Evolutionary conservation across 1,140 invertebrate species (phyloP).

Genomic region (Campoletis sonorensis): DNA sequence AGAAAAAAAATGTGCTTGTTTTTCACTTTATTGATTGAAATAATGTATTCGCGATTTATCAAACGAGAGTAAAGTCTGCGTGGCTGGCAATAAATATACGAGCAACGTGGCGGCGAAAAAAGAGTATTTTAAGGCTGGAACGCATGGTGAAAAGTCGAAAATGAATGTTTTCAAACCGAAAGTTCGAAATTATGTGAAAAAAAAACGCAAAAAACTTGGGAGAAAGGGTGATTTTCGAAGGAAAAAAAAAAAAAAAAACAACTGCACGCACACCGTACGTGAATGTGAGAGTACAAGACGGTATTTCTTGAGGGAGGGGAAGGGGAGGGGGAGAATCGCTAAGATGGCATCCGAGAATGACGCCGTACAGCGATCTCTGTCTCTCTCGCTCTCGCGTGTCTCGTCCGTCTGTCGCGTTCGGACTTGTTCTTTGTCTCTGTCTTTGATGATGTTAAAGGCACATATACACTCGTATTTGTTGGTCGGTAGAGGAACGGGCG

Average conservation of each 20-base stretch:
- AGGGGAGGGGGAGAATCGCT: conserved; percentile 53
- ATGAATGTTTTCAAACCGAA: no score
- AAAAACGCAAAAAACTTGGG: no score
- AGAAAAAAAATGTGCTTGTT: not conserved
- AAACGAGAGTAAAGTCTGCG: not conserved
- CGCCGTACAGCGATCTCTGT: conserved; percentile 66
- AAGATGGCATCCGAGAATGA: conserved; percentile 74
- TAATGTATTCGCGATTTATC: no score
- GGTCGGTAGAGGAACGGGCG: not conserved
- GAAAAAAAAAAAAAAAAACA: conserved; percentile 24
- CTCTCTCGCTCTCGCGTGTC: conserved; percentile 19
- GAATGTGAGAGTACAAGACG: conserved; percentile 25
- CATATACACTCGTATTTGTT: not conserved
- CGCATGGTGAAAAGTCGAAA: no score
- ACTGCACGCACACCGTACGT: not conserved
- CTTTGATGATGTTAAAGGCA: not conserved
- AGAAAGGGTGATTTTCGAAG: no score
- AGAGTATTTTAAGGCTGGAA: no score
- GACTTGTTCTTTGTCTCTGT: not conserved
- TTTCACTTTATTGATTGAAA: no score
- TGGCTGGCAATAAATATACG: not conserved
- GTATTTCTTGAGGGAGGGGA: conserved; percentile 6
- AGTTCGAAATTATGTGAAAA: no score
- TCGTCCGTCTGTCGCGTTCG: not conserved
- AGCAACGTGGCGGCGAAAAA: conserved; percentile 64